Conservation (phyloP, 2,888 invertebrate species). For the Tridacna crocea region DNA sequence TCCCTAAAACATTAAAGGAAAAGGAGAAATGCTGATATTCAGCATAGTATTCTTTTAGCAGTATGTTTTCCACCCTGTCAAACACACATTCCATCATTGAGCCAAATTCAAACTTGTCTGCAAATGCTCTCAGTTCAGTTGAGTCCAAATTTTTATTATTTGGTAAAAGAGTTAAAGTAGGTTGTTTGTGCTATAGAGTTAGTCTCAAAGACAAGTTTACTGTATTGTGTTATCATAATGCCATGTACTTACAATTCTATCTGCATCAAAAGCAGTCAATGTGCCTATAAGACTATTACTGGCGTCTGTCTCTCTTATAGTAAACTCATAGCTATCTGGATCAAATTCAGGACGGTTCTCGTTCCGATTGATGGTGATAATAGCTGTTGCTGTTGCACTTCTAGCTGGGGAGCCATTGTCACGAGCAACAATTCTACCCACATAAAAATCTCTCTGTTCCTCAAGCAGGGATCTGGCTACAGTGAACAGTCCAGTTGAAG, state of each 20-base stretch:
- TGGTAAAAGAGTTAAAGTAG: no score
- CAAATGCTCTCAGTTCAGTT: no score
- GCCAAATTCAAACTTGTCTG: no score
- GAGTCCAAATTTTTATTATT: no score
- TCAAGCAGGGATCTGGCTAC: conserved; percentile 59
- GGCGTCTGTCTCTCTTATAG: conserved; percentile 71
- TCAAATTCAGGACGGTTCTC: conserved; percentile 65
- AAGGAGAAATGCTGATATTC: neutral
- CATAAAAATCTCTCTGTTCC: conserved; percentile 64
- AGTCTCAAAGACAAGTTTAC: no score
- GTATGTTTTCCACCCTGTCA: neutral
- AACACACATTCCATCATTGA: no score
- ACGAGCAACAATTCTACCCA: conserved; percentile 69
- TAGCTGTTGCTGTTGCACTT: conserved; percentile 70
- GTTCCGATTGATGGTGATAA: conserved; percentile 70
- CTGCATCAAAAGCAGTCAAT: conserved; percentile 74
- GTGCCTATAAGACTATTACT: conserved; percentile 63
- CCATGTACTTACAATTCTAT: conserved; percentile 67
- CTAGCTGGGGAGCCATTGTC: conserved; percentile 79
- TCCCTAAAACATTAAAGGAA: neutral
- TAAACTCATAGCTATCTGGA: conserved; percentile 67
- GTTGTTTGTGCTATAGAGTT: no score
- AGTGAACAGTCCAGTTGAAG: conserved; percentile 65
- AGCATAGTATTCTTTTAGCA: neutral
- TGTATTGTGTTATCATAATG: no score